Percentiles rank a stretch among this genome's conserved stretches.
These are phyloP conservation scores for Elanus axillaris DNA, from an alignment of 2,113 vertebrate species.

Conservation along the genomic window DNA sequence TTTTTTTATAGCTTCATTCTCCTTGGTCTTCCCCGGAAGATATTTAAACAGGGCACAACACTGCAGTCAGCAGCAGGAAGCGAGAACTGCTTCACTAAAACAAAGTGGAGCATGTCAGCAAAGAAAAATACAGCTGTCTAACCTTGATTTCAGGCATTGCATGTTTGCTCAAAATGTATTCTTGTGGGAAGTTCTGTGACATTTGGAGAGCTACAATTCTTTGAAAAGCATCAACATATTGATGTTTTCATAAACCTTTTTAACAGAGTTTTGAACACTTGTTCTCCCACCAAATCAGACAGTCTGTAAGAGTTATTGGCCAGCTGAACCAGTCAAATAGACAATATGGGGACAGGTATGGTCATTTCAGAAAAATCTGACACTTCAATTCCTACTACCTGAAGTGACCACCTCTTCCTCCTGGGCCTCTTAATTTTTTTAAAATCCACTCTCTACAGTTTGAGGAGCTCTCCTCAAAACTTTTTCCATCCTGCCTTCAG, in stretches of 20 bases:
- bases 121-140: background rate
- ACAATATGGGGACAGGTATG: accelerated
- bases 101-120: background rate
- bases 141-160: background rate
- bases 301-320: background rate
- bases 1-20: constrained; percentile 10
- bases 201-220: background rate
- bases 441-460: background rate
- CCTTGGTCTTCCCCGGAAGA: background rate
- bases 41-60: background rate
- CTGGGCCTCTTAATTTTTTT: background rate
- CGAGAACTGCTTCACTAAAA: background rate
- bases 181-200: background rate
- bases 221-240: background rate
- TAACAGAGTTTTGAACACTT: background rate
- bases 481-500: background rate
- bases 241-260: background rate
- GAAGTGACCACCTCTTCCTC: background rate
- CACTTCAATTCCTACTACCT: background rate
- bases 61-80: background rate
- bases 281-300: background rate
- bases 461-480: background rate
- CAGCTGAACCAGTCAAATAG: background rate
- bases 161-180: background rate
- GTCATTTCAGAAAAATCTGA: background rate